Evolutionary conservation across 1,140 invertebrate species (phyloP).

Genomic region (Drosophila subobscura): DNA sequence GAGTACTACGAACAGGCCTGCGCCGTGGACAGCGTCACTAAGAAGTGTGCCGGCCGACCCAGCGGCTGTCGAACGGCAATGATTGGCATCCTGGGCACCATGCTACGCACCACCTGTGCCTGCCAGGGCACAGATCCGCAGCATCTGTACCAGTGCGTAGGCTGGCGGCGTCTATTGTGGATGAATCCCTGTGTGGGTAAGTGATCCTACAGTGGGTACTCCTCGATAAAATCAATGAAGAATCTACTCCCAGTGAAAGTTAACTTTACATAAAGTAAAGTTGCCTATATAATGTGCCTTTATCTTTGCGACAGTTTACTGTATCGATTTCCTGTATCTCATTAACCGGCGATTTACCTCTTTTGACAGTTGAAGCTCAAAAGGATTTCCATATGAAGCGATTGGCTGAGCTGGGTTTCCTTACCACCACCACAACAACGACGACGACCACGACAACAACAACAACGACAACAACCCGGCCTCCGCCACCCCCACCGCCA

Average conservation of each 20-base stretch:
- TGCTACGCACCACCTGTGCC: slow-evolving; percentile 91
- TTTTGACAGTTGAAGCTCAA: slow-evolving; percentile 91
- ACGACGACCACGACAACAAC: slow-evolving; percentile 82
- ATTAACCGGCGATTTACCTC: background rate
- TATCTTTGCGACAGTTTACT: no score
- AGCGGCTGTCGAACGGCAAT: slow-evolving; percentile 91
- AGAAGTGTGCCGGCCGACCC: slow-evolving; percentile 93
- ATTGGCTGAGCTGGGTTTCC: slow-evolving; percentile 84
- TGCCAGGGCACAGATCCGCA: slow-evolving; percentile 92
- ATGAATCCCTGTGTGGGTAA: slow-evolving; percentile 95
- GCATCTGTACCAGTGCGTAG: slow-evolving; percentile 93
- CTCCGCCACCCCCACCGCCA: slow-evolving; percentile 66
- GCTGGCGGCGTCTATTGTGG: slow-evolving; percentile 95
- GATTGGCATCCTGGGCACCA: slow-evolving; percentile 93
- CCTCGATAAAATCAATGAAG: background rate
- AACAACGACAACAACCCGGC: slow-evolving; percentile 72
- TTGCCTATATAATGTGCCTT: no score
- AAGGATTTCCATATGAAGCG: slow-evolving; percentile 92
- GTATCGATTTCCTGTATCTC: slow-evolving; percentile 4
- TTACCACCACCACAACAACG: slow-evolving; percentile 84
- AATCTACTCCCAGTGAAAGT: background rate
- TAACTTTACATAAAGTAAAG: no score
- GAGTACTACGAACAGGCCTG: slow-evolving; percentile 95
- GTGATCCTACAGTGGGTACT: slow-evolving; percentile 66
- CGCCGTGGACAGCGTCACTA: slow-evolving; percentile 93